Evolutionary conservation across 2,797 vertebrate genomes (phyloP).

Genomic region (Gadopsis marmoratus): DNA sequence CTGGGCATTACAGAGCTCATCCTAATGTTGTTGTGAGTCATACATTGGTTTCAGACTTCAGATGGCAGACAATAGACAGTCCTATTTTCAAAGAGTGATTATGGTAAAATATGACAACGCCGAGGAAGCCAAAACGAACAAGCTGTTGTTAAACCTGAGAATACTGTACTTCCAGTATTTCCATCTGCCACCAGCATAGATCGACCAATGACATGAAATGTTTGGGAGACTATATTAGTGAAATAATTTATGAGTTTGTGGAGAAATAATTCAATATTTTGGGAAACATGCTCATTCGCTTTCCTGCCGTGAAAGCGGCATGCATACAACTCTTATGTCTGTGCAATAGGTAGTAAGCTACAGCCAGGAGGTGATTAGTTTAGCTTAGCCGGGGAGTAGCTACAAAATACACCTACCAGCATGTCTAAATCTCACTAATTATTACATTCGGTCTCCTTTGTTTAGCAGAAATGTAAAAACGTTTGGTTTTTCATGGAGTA

Average conservation of each 20-base stretch:
- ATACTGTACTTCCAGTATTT: background rate
- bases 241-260: background rate
- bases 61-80: background rate
- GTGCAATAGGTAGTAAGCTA: background rate
- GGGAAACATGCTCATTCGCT: background rate
- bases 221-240: background rate
- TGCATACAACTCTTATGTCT: background rate
- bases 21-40: conserved; percentile 33
- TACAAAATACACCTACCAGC: no score
- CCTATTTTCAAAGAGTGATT: conserved; percentile 27
- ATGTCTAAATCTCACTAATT: background rate
- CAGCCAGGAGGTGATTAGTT: background rate
- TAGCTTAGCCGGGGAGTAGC: background rate
- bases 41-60: conserved; percentile 11
- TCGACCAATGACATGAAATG: background rate
- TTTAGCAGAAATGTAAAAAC: background rate
- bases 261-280: background rate
- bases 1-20: background rate
- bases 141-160: conserved; percentile 11
- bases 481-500: background rate
- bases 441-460: background rate
- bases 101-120: conserved; percentile 26
- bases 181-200: conserved; percentile 2
- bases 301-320: background rate
- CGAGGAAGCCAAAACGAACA: conserved; percentile 4